Evolutionary conservation across 30 jellyfish, hydroid and myxozoan genomes (phyloP), one percentile per base, ranked within the genome.

Genomic region (Aurelia aurita complex sp. Pacific): DNA sequence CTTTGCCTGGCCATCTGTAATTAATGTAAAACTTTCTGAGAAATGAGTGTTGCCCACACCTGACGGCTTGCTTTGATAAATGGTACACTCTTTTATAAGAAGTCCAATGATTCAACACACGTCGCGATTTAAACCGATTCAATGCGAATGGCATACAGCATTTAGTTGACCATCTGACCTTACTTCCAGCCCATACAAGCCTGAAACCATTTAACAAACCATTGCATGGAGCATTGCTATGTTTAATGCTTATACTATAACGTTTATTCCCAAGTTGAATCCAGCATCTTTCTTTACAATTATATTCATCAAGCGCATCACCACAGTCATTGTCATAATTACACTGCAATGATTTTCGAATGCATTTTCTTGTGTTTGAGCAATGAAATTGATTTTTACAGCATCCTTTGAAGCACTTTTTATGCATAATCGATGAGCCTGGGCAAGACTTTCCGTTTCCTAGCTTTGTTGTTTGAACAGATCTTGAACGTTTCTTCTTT

Each of bases 311-410:
- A 6, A 32, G 74, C 17, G 64, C 43, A 64, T 84, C 93, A 4
- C 93, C 88, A 62, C 93, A 84, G 71, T 84, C 80, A 61, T 73
- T 84, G 67, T 73, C 80, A 51, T 67, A 84, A 36, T 84, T 73
- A 62, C 93, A 84, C 55, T 18, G 51, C 46, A 14, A 32, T 5
- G 64, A 14, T 17, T 9, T 10, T 17, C n/a, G 87, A 19, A 84
- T 73, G 75, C 93, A 84, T 18, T 67, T 73, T 50, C 73, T 64
- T 13, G 64, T 66, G 36, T 33, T 66, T 11, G 79, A 18, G 73
- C 89, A 80, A 50, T 80, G 82, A 34, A 80, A 80, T 68, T 80
- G 73, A 34, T 50, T 42, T 67, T 55, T 63, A 60, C 88, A 78
- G 64, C 88, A 78, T 33, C 88, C 79, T 78, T 12, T 43, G 69